A percentile compares a stretch with the other conserved stretches of the same genome.
Evolutionary conservation across 2,888 invertebrate genomes (phyloP).

Genomic region (Morinoia aosen): DNA sequence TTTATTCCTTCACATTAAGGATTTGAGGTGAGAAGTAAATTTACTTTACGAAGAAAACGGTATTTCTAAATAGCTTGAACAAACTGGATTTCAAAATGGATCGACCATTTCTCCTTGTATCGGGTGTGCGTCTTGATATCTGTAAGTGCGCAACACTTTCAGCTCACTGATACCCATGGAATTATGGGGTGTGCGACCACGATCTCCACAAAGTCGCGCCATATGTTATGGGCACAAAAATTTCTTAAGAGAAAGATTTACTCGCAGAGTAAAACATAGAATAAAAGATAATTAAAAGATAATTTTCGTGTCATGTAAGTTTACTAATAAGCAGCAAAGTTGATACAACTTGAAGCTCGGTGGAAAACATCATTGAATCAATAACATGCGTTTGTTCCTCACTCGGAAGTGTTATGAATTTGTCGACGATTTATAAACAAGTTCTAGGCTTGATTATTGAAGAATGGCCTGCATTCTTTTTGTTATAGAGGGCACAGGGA

Average conservation of each 20-base stretch:
- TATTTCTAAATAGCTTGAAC: too few species aligned
- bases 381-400: neutral
- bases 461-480: neutral
- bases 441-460: neutral
- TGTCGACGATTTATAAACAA: neutral
- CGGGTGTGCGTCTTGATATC: too few species aligned
- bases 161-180: too few species aligned
- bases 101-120: too few species aligned
- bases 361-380: neutral
- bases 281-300: neutral
- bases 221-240: neutral
- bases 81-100: too few species aligned
- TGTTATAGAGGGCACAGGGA: neutral
- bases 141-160: too few species aligned
- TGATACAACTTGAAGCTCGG: neutral
- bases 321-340: neutral
- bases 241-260: neutral
- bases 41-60: too few species aligned
- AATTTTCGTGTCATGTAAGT: neutral
- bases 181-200: too few species aligned
- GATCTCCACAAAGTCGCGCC: too few species aligned
- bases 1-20: too few species aligned
- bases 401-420: too few species aligned
- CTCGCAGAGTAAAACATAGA: neutral
- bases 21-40: too few species aligned